Conservation (phyloP, 2,113 vertebrate genomes). For the Otocyon megalotis region DNA sequence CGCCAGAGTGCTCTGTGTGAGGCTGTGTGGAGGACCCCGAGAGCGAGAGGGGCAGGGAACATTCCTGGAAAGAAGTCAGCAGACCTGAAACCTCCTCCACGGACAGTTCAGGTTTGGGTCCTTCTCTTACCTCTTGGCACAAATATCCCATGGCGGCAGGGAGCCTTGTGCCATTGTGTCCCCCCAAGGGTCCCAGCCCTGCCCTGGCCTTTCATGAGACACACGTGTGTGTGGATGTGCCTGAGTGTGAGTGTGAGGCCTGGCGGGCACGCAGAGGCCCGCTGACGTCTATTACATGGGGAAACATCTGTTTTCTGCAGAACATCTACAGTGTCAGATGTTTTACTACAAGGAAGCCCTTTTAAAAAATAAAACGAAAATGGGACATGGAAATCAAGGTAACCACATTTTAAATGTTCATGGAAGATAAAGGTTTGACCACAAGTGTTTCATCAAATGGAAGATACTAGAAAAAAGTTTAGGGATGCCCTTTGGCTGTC, state of each 20-base stretch:
- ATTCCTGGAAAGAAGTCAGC: background rate
- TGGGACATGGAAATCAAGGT: slow-evolving; percentile 88
- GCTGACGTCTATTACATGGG: slow-evolving; percentile 71
- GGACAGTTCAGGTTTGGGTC: background rate
- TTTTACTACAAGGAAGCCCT: slow-evolving; percentile 83
- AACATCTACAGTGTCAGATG: slow-evolving; percentile 85
- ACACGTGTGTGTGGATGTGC: slow-evolving; percentile 49
- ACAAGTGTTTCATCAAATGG: slow-evolving; percentile 89
- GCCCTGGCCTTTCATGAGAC: slow-evolving; percentile 48
- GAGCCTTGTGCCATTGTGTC: background rate
- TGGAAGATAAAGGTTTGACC: slow-evolving; percentile 89
- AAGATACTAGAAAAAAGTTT: slow-evolving; percentile 85
- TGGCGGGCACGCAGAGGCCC: slow-evolving; percentile 45
- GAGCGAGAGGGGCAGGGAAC: background rate
- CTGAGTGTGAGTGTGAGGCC: slow-evolving; percentile 47
- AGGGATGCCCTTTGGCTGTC: slow-evolving; percentile 87
- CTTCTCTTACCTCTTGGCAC: background rate
- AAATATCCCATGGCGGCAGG: background rate
- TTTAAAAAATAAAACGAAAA: slow-evolving; percentile 82
- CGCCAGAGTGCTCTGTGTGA: background rate
- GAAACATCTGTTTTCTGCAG: slow-evolving; percentile 87
- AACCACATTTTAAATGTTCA: slow-evolving; percentile 88
- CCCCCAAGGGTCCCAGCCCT: background rate
- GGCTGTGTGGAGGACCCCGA: background rate
- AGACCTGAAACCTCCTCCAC: background rate